Evolutionary conservation across 2,113 vertebrate species (phyloP).

Genomic region (Peromyscus maniculatus): DNA sequence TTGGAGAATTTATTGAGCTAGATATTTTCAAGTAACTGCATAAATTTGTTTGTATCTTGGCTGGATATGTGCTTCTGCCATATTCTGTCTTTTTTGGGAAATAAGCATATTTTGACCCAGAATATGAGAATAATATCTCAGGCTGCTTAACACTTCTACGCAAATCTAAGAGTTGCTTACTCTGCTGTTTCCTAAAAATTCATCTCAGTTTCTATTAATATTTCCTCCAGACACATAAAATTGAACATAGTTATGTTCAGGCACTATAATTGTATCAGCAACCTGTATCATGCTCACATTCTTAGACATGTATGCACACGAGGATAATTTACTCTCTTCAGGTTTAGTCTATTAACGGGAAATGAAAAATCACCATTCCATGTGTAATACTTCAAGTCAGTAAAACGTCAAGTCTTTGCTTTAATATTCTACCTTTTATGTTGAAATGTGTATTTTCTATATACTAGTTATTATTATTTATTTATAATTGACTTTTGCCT

Average conservation of each 20-base stretch:
- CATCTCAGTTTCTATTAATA: conserved; percentile 11
- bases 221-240: neutral
- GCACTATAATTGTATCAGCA: neutral
- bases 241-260: neutral
- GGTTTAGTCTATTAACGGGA: neutral
- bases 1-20: neutral
- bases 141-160: neutral
- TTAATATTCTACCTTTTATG: neutral
- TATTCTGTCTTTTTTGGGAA: neutral
- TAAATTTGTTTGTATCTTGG: neutral
- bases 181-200: neutral
- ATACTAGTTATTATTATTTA: neutral
- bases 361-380: neutral
- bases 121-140: neutral
- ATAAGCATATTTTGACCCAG: neutral
- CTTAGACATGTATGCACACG: neutral
- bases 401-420: neutral
- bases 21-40: neutral
- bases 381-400: neutral
- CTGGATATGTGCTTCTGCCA: neutral
- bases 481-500: neutral
- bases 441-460: neutral
- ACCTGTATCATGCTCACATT: neutral
- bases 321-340: neutral
- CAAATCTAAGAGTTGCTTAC: neutral